These are phyloP conservation scores for Baccha elongata DNA, from an alignment of 2,888 invertebrate species.

Conservation along the genomic window DNA sequence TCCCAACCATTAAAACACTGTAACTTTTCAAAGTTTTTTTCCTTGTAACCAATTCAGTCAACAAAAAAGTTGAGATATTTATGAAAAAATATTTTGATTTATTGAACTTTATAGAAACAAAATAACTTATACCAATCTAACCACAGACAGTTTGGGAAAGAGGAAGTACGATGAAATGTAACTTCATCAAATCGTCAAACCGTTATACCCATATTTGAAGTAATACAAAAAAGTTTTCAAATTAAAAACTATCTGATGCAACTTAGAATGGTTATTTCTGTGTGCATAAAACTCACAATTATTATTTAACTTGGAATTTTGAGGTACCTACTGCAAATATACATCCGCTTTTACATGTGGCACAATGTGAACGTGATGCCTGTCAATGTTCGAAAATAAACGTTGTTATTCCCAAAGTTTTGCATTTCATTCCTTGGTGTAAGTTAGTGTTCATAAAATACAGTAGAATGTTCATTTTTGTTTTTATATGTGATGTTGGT, in stretches of 20 bases:
- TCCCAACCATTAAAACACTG: background rate
- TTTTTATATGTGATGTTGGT: background rate
- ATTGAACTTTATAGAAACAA: no score
- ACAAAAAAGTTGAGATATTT: no score
- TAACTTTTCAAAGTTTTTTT: slow-evolving; percentile 6
- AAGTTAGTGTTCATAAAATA: background rate
- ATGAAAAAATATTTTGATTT: no score
- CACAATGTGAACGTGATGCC: no score
- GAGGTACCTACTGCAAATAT: no score
- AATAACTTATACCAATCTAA: no score
- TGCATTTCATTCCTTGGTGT: background rate
- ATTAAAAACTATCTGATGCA: slow-evolving; percentile 17
- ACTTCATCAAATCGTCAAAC: no score
- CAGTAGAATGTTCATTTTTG: background rate
- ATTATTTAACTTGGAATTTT: background rate
- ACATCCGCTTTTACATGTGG: no score
- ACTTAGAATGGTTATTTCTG: slow-evolving; percentile 8
- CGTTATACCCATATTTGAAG: no score
- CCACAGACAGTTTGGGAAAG: no score
- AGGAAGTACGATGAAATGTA: no score
- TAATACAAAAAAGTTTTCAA: background rate
- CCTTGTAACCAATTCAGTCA: background rate
- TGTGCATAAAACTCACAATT: background rate
- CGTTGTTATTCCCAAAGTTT: slow-evolving; percentile 1
- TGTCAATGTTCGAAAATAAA: background rate